These are phyloP conservation scores for Parochlus steinenii DNA, from an alignment of 2,888 invertebrate species.

Conservation along the genomic window DNA sequence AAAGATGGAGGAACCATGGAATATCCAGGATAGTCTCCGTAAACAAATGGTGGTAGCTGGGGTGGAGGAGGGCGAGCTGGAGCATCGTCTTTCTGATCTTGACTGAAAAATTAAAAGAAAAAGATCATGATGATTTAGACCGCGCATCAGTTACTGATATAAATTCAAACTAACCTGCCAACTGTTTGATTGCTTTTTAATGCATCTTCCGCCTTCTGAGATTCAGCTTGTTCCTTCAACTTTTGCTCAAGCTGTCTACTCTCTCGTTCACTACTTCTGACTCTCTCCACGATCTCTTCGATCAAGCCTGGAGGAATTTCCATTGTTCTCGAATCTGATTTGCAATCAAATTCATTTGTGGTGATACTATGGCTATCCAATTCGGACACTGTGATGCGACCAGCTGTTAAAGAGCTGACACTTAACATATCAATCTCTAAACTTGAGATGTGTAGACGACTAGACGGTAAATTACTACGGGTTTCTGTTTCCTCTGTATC, in stretches of 20 bases:
- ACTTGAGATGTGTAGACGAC: conserved; percentile 48
- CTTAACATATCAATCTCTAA: conserved; percentile 63
- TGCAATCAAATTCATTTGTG: conserved; percentile 53
- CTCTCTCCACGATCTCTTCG: conserved; percentile 42
- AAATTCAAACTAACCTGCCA: conserved; percentile 9
- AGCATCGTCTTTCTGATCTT: conserved; percentile 20
- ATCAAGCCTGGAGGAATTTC: conserved; percentile 51
- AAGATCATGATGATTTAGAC: conserved; percentile 18
- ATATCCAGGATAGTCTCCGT: conserved; percentile 34
- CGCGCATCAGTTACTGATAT: conserved; percentile 16
- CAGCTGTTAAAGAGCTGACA: conserved; percentile 62
- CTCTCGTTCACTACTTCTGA: conserved; percentile 24
- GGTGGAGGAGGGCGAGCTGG: conserved; percentile 35
- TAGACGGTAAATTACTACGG: no score
- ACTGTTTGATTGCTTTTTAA: no score
- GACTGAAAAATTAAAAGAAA: no score
- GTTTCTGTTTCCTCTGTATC: conserved; percentile 2
- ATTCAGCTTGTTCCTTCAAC: conserved; percentile 25
- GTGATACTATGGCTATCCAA: conserved; percentile 58
- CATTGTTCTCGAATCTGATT: conserved; percentile 46
- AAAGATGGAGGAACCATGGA: conserved; percentile 34
- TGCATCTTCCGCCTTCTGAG: conserved; percentile 18
- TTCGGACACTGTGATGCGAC: conserved; percentile 64
- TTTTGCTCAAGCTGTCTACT: conserved; percentile 31
- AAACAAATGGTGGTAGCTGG: conserved; percentile 31